A percentile compares a stretch with the other conserved stretches of the same genome.
Evolutionary conservation across 2,888 invertebrate genomes (phyloP).

Genomic region (Sylvicola cinctus): DNA sequence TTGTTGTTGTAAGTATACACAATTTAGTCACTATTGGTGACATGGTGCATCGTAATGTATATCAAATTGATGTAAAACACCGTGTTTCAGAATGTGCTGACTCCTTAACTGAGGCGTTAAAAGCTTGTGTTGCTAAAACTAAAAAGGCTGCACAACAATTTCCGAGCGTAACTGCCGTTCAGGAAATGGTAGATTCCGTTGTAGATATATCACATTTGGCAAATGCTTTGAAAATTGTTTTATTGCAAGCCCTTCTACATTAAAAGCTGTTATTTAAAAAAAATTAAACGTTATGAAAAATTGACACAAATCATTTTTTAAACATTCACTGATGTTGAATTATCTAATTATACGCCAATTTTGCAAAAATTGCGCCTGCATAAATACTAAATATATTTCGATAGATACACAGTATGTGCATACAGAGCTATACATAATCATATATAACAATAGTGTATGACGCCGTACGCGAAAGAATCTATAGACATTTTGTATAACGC

Average conservation of each 20-base stretch:
- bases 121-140: constrained; percentile 66
- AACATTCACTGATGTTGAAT: too few relatives aligned
- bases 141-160: constrained; percentile 82
- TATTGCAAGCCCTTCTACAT: constrained; percentile 49
- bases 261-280: too few relatives aligned
- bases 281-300: too few relatives aligned
- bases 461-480: too few relatives aligned
- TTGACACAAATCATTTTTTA: too few relatives aligned
- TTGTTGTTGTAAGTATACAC: constrained; percentile 84
- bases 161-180: constrained; percentile 75
- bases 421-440: too few relatives aligned
- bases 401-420: too few relatives aligned
- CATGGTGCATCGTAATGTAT: constrained; percentile 71
- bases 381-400: too few relatives aligned
- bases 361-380: too few relatives aligned
- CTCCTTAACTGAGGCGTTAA: constrained; percentile 58
- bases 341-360: too few relatives aligned
- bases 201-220: constrained; percentile 70
- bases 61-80: constrained; percentile 48
- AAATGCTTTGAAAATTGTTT: constrained; percentile 51
- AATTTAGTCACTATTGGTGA: constrained; percentile 88
- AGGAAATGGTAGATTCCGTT: constrained; percentile 84
- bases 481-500: too few relatives aligned
- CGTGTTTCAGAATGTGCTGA: constrained; percentile 57
- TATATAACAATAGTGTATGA: too few relatives aligned